A percentile compares a stretch with the other conserved stretches of the same genome.
Conservation (phyloP, 2,888 invertebrate species). For the Andrena chrysosceles region DNA sequence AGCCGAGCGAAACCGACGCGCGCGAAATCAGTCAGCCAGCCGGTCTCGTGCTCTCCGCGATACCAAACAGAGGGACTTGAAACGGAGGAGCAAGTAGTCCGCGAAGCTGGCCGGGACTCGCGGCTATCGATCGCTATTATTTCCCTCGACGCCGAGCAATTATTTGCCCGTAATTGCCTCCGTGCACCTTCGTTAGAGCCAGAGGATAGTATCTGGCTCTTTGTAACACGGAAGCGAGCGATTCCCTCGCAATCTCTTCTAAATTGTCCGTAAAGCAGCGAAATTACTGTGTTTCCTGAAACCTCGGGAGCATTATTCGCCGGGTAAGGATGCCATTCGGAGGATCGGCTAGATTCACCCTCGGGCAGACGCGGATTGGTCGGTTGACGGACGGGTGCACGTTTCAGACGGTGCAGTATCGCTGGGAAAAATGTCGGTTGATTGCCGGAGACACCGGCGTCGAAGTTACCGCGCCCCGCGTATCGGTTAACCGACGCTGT, state of each 20-base stretch:
- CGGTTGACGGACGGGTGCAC: not conserved
- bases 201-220: constrained; percentile 9
- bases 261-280: not conserved
- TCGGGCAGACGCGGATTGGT: not conserved
- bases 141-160: constrained; percentile 27
- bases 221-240: constrained; percentile 37
- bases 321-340: not conserved
- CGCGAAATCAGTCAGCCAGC: constrained; percentile 38
- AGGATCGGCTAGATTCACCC: not conserved
- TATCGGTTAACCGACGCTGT: constrained; percentile 15
- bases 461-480: not conserved
- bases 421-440: not conserved
- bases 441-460: not conserved
- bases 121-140: constrained; percentile 44
- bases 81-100: constrained; percentile 4
- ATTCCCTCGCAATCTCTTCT: not conserved
- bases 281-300: constrained; percentile 8
- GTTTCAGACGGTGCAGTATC: not conserved
- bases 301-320: not conserved
- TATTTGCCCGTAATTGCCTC: constrained; percentile 37
- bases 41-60: constrained; percentile 10
- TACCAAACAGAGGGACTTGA: not conserved
- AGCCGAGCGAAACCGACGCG: constrained; percentile 27
- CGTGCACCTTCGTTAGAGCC: constrained; percentile 22
- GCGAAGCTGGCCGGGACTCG: not conserved